These are phyloP conservation scores for Neodiprion pinetum DNA, from an alignment of 1,140 invertebrate genomes.

Conservation along the genomic window DNA sequence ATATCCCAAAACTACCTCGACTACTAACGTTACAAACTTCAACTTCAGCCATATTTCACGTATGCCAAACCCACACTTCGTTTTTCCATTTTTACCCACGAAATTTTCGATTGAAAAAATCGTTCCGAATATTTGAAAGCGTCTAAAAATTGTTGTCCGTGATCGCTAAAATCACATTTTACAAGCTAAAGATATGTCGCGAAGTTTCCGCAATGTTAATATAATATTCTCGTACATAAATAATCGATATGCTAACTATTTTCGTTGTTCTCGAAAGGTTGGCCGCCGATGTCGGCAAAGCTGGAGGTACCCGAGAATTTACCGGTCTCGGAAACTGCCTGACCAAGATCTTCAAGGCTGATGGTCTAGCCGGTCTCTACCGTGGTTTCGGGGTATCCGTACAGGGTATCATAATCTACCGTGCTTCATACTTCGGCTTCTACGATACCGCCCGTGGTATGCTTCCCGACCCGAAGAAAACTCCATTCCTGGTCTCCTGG, in stretches of 20 bases:
- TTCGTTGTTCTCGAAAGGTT: conserved; percentile 62
- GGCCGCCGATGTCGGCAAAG: conserved; percentile 85
- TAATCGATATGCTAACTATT: not conserved
- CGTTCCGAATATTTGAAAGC: no score
- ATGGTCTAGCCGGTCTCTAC: conserved; percentile 85
- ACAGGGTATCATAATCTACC: conserved; percentile 86
- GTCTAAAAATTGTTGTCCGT: no score
- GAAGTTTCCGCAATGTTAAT: no score
- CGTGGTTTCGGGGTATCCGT: conserved; percentile 91
- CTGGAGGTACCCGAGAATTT: conserved; percentile 77
- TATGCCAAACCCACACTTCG: no score
- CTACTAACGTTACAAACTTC: no score
- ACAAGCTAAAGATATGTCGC: no score
- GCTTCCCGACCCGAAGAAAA: conserved; percentile 83
- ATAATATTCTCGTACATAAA: no score
- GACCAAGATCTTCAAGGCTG: conserved; percentile 81
- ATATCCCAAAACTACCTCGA: no score
- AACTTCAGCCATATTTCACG: no score
- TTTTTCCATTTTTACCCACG: no score
- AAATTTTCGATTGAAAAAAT: no score
- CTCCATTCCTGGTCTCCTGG: conserved; percentile 68
- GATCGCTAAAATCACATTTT: no score
- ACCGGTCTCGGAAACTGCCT: conserved; percentile 84
- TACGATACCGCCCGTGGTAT: conserved; percentile 92
- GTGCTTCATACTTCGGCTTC: conserved; percentile 92